Base-by-base conservation (phyloP, 37 sponge, comb jelly and placozoan genomes). In the Aplysina aerophoba region DNA sequence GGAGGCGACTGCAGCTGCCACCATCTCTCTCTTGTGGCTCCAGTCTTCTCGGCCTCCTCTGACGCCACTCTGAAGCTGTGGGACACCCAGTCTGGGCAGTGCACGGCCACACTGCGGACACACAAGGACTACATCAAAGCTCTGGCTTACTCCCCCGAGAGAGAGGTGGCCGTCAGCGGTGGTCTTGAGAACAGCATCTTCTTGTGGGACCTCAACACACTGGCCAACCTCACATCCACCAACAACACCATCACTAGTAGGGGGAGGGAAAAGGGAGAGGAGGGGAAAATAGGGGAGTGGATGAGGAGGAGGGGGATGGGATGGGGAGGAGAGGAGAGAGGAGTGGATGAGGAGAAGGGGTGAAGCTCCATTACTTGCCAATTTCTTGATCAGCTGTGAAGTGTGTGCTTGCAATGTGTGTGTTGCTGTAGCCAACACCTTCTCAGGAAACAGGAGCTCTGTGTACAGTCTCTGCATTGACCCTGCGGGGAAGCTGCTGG, bases 31-130 rank as follows among this genome's bases (percentile, higher is more conserved):
- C 3, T 4, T 21, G 40, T 39, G 5, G 6, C 57, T 74, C 13
- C 85, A 97, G 98, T 97, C 15, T 88, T 97, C 81, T 97, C 98
- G 41, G 98, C 93, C 30, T 93, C 95, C 6, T 99, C 97, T 14
- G 97, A 99, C 75, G 93, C 95, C 25, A 88, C 91, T 20, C 73
- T 96, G 17, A 99, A 99, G 84, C 62, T 96, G 56, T 96, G 97
- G 97, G 92, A 96, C 80, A 33, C 89, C 8, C 24, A 53, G 50
- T 79, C 73, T 41, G 97, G 95, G 0, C 50, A 85, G 31, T 92
- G 93, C 60, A 82, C 77, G 77, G 92, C 93, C 19, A 92, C 95
- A 15, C 90, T 99, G 19, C 77, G 90, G 30, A 86, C 93, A 4
- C 99, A 96, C 61, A 89, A 87, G 30, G 99, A 99, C 86, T 99